Evolutionary conservation across 2,888 invertebrate genomes (phyloP), one percentile per base, ranked within the genome.

Genomic region (Xanthorhoe spadicearia): DNA sequence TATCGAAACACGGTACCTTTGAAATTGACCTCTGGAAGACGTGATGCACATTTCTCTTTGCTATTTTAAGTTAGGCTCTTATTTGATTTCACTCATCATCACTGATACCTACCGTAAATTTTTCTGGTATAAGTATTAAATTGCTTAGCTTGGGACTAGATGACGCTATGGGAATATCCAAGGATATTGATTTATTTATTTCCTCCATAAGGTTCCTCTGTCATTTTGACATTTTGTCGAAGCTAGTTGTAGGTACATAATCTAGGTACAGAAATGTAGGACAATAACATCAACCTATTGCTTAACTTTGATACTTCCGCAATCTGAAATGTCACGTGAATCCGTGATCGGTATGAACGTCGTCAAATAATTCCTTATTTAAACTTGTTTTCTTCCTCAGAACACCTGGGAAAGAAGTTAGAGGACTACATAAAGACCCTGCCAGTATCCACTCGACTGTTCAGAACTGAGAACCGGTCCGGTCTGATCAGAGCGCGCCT

Each of bases 401-500:
- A 97, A 73, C 98, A 98, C 88, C 94, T 99, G 73, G 97, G 98
- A 58, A 94, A 95, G 84, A 95, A 97, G 84, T 90, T 99, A 71
- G 99, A 99, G 89, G 95, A 97, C 64, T 98, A 98, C 89, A 97
- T 98, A 65, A 95, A 96, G 79, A 96, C 94, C 28, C 92, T 99
- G 78, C 97, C 98, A 3, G 97, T 99, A 28, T 95, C 96, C 23
- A 97, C 98, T 13, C 95, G 95, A 79, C 96, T 99, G 64, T 95
- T 97, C 83, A 95, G 99, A 65, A 98, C 99, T 9, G 96, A 96
- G 79, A 97, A 97, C 83, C 95, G 99, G 73, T 99, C 99, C 5
- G 99, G 99, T 28, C 94, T 99, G 68, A 99, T 99, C 81, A 94
- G 99, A 75, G 99, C 99, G 4, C 94, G 99, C 74, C 94, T 99